Evolutionary conservation across 2,888 invertebrate species (phyloP).

Genomic region (Capitulum mitella): DNA sequence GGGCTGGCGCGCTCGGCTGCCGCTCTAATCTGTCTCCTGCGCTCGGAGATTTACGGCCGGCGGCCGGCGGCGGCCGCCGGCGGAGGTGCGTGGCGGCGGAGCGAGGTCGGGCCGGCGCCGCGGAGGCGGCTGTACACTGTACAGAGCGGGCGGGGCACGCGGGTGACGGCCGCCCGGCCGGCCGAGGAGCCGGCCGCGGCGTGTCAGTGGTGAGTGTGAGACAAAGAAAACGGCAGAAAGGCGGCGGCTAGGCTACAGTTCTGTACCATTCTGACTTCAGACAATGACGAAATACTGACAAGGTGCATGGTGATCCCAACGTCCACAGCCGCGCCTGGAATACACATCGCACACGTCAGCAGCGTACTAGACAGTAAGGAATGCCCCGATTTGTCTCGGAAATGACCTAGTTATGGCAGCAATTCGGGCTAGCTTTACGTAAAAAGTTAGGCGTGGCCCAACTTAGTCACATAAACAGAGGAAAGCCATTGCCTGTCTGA

Average conservation of each 20-base stretch:
- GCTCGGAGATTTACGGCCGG: neutral
- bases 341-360: constrained; percentile 37
- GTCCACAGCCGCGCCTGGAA: constrained; percentile 94
- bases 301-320: constrained; percentile 98
- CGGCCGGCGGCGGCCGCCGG: neutral
- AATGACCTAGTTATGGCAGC: too few species aligned
- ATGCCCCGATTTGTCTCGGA: too few species aligned
- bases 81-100: neutral
- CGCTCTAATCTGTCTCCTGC: too few species aligned
- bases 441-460: too few species aligned
- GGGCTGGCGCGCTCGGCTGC: too few species aligned
- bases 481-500: too few species aligned
- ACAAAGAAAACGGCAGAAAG: neutral
- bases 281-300: constrained; percentile 95
- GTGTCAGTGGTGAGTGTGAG: neutral
- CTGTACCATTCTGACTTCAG: constrained; percentile 93
- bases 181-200: too few species aligned
- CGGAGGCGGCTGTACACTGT: neutral
- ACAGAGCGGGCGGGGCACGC: neutral
- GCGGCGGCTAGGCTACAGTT: constrained; percentile 1
- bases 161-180: too few species aligned
- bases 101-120: neutral
- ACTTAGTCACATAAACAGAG: too few species aligned
- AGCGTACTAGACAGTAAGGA: neutral
- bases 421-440: too few species aligned